These are phyloP conservation scores for Unio delphinus DNA, from an alignment of 2,888 invertebrate genomes.

Conservation along the genomic window DNA sequence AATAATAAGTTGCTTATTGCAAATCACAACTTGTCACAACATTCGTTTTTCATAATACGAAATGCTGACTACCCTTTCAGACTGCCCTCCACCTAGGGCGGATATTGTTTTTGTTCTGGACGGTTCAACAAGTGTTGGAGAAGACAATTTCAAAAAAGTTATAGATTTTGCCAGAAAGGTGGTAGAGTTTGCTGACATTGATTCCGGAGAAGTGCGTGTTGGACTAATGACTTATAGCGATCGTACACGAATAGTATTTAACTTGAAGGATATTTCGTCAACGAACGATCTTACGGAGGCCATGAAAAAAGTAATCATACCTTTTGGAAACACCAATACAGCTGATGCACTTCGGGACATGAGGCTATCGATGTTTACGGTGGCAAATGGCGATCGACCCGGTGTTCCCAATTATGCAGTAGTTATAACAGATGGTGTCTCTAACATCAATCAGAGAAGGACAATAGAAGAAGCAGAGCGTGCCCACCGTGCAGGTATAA, in stretches of 20 bases:
- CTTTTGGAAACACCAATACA: conserved; percentile 56
- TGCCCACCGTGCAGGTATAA: conserved; percentile 28
- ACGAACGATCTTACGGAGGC: conserved; percentile 34
- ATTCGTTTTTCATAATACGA: conserved; percentile 1
- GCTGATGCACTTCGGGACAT: conserved; percentile 47
- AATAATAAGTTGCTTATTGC: no score
- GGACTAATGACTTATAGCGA: conserved; percentile 50
- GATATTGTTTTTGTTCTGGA: conserved; percentile 50
- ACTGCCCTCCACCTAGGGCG: conserved; percentile 25
- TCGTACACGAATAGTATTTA: conserved; percentile 40
- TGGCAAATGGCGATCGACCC: conserved; percentile 49
- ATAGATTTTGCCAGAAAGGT: conserved; percentile 44
- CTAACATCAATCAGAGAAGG: conserved; percentile 47
- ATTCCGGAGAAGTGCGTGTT: conserved; percentile 34
- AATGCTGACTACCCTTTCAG: conserved; percentile 10
- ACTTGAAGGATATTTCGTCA: conserved; percentile 42
- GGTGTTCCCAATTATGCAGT: conserved; percentile 49
- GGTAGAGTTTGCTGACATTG: conserved; percentile 34
- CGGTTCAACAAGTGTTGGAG: conserved; percentile 55
- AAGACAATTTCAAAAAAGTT: conserved; percentile 46
- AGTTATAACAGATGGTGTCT: conserved; percentile 58
- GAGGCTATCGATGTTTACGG: conserved; percentile 45
- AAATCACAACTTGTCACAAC: neutral
- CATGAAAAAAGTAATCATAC: conserved; percentile 34
- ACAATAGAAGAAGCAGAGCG: conserved; percentile 38